These are phyloP conservation scores for Takifugu rubripes DNA, from an alignment of 2,797 vertebrate species.

Conservation along the genomic window DNA sequence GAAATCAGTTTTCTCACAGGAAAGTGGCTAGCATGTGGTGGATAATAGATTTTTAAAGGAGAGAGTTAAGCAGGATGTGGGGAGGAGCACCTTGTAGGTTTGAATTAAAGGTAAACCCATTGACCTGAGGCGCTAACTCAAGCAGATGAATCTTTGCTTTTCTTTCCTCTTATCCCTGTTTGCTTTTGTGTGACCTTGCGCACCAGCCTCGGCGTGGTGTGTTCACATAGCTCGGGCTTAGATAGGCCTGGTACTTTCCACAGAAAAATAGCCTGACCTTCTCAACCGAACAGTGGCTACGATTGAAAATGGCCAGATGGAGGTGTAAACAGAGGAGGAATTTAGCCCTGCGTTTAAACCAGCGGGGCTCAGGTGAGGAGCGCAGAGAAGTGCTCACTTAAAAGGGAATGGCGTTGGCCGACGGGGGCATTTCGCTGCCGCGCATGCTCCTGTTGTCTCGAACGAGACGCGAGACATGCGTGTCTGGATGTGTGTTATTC, in stretches of 20 bases:
- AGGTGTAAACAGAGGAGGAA: conserved; percentile 30
- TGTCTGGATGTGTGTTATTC: conserved; percentile 32
- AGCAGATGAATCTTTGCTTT: conserved; percentile 78
- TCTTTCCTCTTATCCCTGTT: conserved; percentile 82
- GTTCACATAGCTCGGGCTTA: conserved; percentile 68
- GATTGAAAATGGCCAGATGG: conserved; percentile 42
- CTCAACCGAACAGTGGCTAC: conserved; percentile 21
- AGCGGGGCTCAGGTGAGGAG: conserved; percentile 52
- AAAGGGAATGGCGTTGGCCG: conserved; percentile 44
- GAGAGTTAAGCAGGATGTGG: conserved; percentile 40
- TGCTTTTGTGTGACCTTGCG: conserved; percentile 90
- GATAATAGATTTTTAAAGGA: conserved; percentile 34
- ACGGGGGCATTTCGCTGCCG: conserved; percentile 44
- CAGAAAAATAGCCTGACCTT: conserved; percentile 56
- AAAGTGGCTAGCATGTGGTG: conserved; percentile 34
- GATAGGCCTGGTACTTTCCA: conserved; percentile 47
- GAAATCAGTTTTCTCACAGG: conserved; percentile 49
- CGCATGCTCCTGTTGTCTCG: conserved; percentile 58
- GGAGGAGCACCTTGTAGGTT: conserved; percentile 26
- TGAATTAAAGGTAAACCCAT: conserved; percentile 64
- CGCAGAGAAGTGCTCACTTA: conserved; percentile 55
- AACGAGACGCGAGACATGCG: conserved; percentile 62
- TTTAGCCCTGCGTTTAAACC: conserved; percentile 59
- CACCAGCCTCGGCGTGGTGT: conserved; percentile 50
- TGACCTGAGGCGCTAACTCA: conserved; percentile 72